These are phyloP conservation scores for Anguilla rostrata DNA, from an alignment of 2,113 vertebrate genomes.

Conservation along the genomic window DNA sequence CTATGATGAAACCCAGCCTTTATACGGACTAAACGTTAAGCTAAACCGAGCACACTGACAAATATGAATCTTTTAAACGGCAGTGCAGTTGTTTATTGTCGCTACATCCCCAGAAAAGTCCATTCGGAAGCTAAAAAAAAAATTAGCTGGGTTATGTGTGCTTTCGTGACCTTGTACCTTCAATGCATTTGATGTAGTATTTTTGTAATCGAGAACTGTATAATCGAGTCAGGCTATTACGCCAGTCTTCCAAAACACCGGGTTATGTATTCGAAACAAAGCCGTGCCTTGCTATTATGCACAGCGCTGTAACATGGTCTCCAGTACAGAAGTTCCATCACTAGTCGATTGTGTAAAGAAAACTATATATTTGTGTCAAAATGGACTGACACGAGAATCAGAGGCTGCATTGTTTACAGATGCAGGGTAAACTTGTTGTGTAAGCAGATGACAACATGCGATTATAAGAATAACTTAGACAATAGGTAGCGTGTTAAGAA, in stretches of 20 bases:
- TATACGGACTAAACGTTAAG: background rate
- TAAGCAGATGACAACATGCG: slow-evolving; percentile 7
- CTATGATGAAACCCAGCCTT: background rate
- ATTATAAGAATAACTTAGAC: background rate
- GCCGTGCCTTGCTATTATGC: background rate
- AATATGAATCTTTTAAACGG: background rate
- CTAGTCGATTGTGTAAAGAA: background rate
- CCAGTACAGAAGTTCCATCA: background rate
- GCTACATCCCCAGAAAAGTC: background rate
- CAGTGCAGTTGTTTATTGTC: background rate
- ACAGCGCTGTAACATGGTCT: background rate
- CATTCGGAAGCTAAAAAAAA: background rate
- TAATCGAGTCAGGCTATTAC: background rate
- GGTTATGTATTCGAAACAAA: background rate
- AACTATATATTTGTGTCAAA: background rate
- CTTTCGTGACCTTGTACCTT: background rate
- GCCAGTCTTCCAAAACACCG: background rate
- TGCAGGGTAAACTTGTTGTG: background rate
- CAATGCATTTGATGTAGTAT: background rate
- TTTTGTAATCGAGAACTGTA: background rate
- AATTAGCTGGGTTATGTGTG: background rate
- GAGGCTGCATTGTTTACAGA: slow-evolving; percentile 22
- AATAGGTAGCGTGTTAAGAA: background rate
- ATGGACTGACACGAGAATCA: background rate
- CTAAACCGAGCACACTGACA: background rate